Evolutionary conservation across 2,797 vertebrate genomes (phyloP).

Genomic region (Neopelma chrysocephalum): DNA sequence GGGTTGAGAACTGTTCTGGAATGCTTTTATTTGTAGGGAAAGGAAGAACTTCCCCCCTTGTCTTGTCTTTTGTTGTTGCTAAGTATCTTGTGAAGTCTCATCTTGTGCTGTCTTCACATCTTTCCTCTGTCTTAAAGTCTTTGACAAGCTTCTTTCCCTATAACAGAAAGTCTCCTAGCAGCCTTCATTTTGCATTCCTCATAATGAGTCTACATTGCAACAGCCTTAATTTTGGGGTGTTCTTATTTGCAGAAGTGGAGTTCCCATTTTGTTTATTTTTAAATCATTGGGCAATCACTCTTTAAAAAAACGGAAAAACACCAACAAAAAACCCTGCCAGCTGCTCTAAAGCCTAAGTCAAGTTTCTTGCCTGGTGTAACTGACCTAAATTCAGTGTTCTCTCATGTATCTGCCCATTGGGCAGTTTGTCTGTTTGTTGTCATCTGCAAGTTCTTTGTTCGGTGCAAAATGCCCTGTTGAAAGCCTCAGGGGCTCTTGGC

Average conservation of each 20-base stretch:
- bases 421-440: not conserved
- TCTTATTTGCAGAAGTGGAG: constrained; percentile 26
- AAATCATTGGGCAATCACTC: constrained; percentile 44
- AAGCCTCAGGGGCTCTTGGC: constrained; percentile 15
- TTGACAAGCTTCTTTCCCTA: not conserved
- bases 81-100: not conserved
- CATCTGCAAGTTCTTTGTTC: constrained; percentile 18
- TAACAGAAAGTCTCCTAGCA: not conserved
- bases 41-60: not conserved
- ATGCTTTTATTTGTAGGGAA: not conserved
- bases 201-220: not conserved
- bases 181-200: not conserved
- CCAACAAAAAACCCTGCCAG: not conserved
- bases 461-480: not conserved
- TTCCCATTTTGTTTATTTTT: constrained; percentile 57
- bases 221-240: not conserved
- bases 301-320: not conserved
- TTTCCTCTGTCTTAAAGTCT: not conserved
- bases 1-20: not conserved
- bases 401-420: not conserved
- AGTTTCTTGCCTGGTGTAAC: constrained; percentile 28
- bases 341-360: constrained; percentile 14
- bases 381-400: constrained; percentile 41
- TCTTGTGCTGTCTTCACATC: not conserved
- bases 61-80: not conserved